Evolutionary conservation across 2,888 invertebrate species (phyloP), one percentile per base, ranked within the genome.

Genomic region (Chymomyza fuscimana): DNA sequence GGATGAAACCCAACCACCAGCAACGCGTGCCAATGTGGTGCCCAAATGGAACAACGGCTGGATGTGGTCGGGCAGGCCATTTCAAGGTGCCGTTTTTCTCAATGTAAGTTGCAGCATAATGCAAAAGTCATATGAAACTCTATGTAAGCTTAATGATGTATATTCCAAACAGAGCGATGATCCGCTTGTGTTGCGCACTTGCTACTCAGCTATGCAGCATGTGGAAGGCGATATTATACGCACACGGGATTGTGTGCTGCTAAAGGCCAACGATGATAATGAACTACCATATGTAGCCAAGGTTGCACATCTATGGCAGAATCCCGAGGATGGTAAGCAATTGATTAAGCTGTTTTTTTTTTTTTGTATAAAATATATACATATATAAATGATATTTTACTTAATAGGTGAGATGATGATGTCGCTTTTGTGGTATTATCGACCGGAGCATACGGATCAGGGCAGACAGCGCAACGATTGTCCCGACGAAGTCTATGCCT

Each of bases 361-460:
- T n/a, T n/a, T n/a, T n/a, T n/a, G n/a, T 66, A 65, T 76, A 77
- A 7, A 78, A 80, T 68, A 62, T 7, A 63, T 63, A n/a, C 73
- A 54, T 12, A 75, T 16, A 65, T 78, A 0, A 7, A 32, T 19
- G 25, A 12, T 19, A 0, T 40, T 61, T 56, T 16, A 36, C 74
- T 70, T 90, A 92, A 0, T 92, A 97, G 98, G 97, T 72, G 98
- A 98, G 93, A 98, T 98, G 97, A 98, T 98, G 97, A 96, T 98
- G 93, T 97, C 97, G 4, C 93, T 99, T 73, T 93, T 98, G 79
- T 99, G 99, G 99, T 99, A 98, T 93, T 99, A 99, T 93, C 95
- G 98, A 87, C 98, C 98, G 0, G 99, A 99, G 92, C 98, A 99
- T 92, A 98, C 98, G 16, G 98, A 98, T 89, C 95, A 95, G 89